These are phyloP conservation scores for Diorhabda carinulata DNA, from an alignment of 1,140 invertebrate species.

Conservation along the genomic window DNA sequence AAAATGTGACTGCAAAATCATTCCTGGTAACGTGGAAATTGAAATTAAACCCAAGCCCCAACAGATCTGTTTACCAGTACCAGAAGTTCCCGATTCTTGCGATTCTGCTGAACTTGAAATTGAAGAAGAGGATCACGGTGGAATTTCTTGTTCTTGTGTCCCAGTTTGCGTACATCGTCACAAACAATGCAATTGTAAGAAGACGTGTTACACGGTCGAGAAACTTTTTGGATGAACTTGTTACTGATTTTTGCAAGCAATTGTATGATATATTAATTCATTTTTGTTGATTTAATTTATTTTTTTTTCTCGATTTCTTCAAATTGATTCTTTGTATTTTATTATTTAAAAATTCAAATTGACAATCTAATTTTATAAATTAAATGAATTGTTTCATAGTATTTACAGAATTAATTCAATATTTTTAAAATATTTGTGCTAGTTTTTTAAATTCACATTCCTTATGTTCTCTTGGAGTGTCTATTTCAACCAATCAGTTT, in stretches of 20 bases:
- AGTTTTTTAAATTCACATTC: too few species aligned
- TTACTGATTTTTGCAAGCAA: slow-evolving; percentile 9
- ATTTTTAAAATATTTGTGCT: too few species aligned
- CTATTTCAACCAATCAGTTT: too few species aligned
- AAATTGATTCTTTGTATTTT: too few species aligned
- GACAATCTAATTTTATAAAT: too few species aligned
- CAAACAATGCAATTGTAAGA: neutral
- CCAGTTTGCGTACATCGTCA: slow-evolving; percentile 9
- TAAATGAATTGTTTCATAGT: too few species aligned
- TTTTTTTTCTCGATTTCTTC: neutral
- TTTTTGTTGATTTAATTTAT: neutral
- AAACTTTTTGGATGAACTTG: neutral
- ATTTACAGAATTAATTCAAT: too few species aligned
- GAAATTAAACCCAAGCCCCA: slow-evolving; percentile 13
- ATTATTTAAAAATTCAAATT: too few species aligned
- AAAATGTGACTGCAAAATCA: slow-evolving; percentile 3
- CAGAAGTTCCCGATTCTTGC: slow-evolving; percentile 1
- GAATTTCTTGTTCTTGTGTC: neutral
- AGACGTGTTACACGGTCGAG: slow-evolving; percentile 1
- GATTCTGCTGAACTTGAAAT: slow-evolving; percentile 8
- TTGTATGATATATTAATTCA: neutral
- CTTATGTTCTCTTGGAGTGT: too few species aligned
- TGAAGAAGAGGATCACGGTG: slow-evolving; percentile 1
- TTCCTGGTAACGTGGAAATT: slow-evolving; percentile 13
- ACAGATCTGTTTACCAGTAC: slow-evolving; percentile 4